Conservation (phyloP, 2,888 invertebrate genomes). For the Melinaea menophilus region DNA sequence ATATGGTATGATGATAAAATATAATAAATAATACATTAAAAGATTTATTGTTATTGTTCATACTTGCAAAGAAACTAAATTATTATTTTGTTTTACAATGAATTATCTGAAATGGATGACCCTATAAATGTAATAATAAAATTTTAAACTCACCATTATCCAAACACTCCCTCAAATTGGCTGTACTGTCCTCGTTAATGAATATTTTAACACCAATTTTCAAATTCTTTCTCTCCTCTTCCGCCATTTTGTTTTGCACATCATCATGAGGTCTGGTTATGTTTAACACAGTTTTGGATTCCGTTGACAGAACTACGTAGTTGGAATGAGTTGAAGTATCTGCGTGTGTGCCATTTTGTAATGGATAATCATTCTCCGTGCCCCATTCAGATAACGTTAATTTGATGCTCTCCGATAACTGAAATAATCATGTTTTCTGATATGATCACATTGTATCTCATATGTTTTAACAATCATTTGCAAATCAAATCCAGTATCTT, state of each 20-base stretch:
- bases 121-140: background rate
- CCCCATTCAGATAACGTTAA: conserved; percentile 70
- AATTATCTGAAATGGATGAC: background rate
- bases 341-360: conserved; percentile 52
- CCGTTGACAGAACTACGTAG: conserved; percentile 58
- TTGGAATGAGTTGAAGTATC: conserved; percentile 47
- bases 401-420: conserved; percentile 73
- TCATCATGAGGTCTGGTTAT: conserved; percentile 81
- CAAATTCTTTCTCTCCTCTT: conserved; percentile 84
- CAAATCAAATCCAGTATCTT: no score
- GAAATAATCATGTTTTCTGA: conserved; percentile 29
- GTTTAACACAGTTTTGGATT: conserved; percentile 61
- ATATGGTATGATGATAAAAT: no score
- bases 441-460: conserved; percentile 11
- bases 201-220: conserved; percentile 94
- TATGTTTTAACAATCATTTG: background rate
- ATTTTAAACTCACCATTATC: conserved; percentile 78
- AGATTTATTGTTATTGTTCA: no score
- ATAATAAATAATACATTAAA: no score
- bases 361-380: conserved; percentile 46
- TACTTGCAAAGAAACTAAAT: no score
- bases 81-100: no score
- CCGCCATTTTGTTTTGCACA: conserved; percentile 79
- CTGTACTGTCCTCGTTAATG: conserved; percentile 82
- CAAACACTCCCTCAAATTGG: conserved; percentile 83